These are phyloP conservation scores for Eristalis arbustorum DNA, from an alignment of 2,888 invertebrate genomes.

Conservation along the genomic window DNA sequence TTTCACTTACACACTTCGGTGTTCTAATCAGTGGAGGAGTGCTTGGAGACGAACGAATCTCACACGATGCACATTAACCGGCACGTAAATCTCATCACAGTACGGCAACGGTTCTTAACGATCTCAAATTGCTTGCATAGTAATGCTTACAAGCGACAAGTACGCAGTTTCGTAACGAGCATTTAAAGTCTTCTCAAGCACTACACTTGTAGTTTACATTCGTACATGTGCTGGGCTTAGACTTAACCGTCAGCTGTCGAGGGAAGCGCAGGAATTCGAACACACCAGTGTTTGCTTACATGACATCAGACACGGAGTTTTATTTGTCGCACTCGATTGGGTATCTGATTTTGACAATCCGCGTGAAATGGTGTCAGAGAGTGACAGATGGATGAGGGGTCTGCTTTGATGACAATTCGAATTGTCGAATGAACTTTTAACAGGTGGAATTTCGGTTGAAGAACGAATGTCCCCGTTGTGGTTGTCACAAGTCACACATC, in stretches of 20 bases:
- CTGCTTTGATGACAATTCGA: neutral
- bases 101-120: neutral
- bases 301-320: neutral
- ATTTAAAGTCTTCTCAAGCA: neutral
- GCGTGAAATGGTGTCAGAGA: neutral
- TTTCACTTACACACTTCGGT: neutral
- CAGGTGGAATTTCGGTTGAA: neutral
- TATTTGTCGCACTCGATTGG: neutral
- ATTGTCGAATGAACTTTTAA: no score
- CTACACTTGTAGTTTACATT: neutral
- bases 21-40: constrained; percentile 2
- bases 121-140: neutral
- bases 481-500: neutral
- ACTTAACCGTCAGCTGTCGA: neutral
- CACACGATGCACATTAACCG: neutral
- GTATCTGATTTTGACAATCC: neutral
- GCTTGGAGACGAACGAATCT: neutral
- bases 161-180: neutral
- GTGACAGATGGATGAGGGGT: neutral
- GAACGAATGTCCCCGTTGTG: neutral
- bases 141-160: neutral
- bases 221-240: neutral
- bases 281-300: no score
- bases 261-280: neutral
- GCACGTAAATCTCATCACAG: constrained; percentile 4